Percentiles rank a stretch among this genome's conserved stretches.
phyloP scores from a whole-genome alignment of 2,797 vertebrate genomes.

The Sparidentex hasta region DNA sequence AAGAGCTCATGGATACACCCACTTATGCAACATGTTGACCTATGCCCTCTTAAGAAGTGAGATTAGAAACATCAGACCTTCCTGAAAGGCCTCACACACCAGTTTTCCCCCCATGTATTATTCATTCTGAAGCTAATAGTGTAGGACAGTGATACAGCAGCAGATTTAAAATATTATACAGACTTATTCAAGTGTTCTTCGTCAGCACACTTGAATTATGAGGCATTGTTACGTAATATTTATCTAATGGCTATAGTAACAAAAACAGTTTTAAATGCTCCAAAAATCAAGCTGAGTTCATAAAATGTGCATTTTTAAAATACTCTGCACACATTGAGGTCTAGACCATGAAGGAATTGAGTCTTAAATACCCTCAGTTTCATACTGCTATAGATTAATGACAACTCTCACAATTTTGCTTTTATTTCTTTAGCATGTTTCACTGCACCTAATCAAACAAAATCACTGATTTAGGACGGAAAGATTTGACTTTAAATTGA shows the following conservation, averaged over 20 bases:
- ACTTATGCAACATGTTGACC: constrained; percentile 59
- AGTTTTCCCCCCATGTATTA: constrained; percentile 8
- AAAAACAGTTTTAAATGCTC: neutral
- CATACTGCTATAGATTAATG: neutral
- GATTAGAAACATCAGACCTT: constrained; percentile 43
- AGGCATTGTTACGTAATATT: neutral
- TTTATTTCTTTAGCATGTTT: neutral
- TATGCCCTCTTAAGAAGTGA: constrained; percentile 44
- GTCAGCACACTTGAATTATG: neutral
- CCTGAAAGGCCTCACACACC: constrained; percentile 3
- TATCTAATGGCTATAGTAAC: neutral
- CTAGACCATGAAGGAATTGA: neutral
- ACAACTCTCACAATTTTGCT: neutral
- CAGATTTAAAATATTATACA: neutral
- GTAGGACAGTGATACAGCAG: neutral
- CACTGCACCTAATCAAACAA: neutral
- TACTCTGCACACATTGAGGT: neutral
- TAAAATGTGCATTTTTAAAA: constrained; percentile 1
- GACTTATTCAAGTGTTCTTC: neutral
- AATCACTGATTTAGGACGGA: neutral
- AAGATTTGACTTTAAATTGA: neutral
- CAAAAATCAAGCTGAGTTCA: neutral
- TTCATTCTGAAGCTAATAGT: neutral
- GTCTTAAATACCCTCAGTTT: neutral
- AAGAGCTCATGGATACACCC: constrained; percentile 44